Evolutionary conservation across 1,140 invertebrate species (phyloP), one percentile per base, ranked within the genome.

Genomic region (Chironomus striatipennis): DNA sequence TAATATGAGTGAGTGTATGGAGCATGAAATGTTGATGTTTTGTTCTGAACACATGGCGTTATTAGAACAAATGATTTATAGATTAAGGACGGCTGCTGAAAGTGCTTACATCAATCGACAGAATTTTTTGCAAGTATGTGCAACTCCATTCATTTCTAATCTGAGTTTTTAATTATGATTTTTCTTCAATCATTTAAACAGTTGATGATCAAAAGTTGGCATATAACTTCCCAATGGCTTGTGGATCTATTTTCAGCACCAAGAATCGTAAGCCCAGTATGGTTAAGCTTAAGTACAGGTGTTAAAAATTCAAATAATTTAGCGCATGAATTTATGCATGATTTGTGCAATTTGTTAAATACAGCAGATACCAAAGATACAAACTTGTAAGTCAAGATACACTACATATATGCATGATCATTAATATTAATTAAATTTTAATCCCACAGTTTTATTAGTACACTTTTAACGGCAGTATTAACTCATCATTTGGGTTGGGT

Each of bases 401-500:
- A 73, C 57, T 75, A 24, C n/a, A n/a, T 34, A 34, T 34, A 34
- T 75, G 20, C 10, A 72, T 65, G 12, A 5, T 74, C 18, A 73
- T 74, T 73, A 20, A 73, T 18, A 76, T 73, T 75, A 73, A 77
- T 76, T 43, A 74, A 18, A 75, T 21, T 77, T 74, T 74, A 64
- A 21, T 5, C 75, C 88, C 87, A 75, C 85, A 97, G 94, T 85
- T 97, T 97, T 84, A 86, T 96, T 74, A 96, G 93, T 80, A 95
- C 92, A 15, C 84, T 96, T 74, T 81, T 96, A 21, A 96, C 93
- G 6, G 92, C 93, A 75, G 90, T 96, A 24, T 83, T 96, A 70
- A 96, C 93, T 0, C 88, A 96, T 84, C 95, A 97, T 82, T 85
- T 96, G 18, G 93, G 93, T 2, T 96, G 94, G 95, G 93, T 96